phyloP scores from a whole-genome alignment of 2,888 invertebrate genomes.

The Caenorhabditis afra region DNA sequence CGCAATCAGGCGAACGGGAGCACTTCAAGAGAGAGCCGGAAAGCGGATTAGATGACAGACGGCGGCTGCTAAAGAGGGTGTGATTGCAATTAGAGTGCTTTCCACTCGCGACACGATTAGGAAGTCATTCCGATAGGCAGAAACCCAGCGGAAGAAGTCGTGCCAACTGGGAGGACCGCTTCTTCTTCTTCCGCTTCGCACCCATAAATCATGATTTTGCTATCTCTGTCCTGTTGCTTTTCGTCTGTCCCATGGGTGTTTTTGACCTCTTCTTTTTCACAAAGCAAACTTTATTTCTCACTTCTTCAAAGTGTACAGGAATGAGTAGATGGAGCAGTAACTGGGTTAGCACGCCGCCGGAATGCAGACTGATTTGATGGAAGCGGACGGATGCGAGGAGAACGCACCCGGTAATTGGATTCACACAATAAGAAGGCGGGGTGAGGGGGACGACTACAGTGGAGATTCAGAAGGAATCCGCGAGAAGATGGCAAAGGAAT shows the following conservation, averaged over 20 bases:
- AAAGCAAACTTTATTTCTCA: slow-evolving; percentile 31
- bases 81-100: slow-evolving; percentile 54
- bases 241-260: slow-evolving; percentile 30
- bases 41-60: slow-evolving; percentile 59
- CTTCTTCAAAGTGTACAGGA: slow-evolving; percentile 6
- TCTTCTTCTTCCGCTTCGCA: slow-evolving; percentile 17
- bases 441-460: neutral
- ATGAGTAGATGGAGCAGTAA: slow-evolving; percentile 13
- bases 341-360: slow-evolving; percentile 28
- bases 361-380: slow-evolving; percentile 30
- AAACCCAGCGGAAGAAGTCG: slow-evolving; percentile 6
- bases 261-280: slow-evolving; percentile 34
- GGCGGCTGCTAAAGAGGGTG: slow-evolving; percentile 29
- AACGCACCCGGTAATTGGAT: slow-evolving; percentile 7
- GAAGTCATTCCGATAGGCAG: slow-evolving; percentile 10
- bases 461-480: neutral
- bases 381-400: neutral
- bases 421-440: neutral
- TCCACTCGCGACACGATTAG: slow-evolving; percentile 23
- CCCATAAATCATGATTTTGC: slow-evolving; percentile 61
- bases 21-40: slow-evolving; percentile 39
- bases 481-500: slow-evolving; percentile 17
- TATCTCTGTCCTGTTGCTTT: slow-evolving; percentile 31
- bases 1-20: slow-evolving; percentile 51
- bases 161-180: slow-evolving; percentile 7